phyloP scores from a whole-genome alignment of 2,797 vertebrate species.

The Pipistrellus kuhlii region DNA sequence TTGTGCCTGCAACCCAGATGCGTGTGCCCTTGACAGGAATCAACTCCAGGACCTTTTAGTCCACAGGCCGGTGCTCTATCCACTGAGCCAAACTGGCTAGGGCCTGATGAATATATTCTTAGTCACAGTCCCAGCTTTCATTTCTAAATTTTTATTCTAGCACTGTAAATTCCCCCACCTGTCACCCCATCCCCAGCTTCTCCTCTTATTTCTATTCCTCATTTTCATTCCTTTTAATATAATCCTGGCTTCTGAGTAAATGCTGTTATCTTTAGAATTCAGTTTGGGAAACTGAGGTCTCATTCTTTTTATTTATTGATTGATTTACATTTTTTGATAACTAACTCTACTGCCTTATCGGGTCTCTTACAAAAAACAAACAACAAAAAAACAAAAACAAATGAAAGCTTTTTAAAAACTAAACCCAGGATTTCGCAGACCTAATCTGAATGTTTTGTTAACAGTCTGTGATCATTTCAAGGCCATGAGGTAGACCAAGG shows the following conservation, averaged over 20 bases:
- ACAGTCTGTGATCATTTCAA: slow-evolving; percentile 31
- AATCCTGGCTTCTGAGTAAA: slow-evolving; percentile 43
- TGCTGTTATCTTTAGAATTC: slow-evolving; percentile 15
- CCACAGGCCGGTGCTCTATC: too few relatives aligned
- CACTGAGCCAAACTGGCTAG: too few relatives aligned
- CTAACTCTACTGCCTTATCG: neutral
- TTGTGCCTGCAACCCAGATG: too few relatives aligned
- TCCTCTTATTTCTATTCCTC: neutral
- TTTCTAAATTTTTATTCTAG: slow-evolving; percentile 16
- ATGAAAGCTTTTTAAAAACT: slow-evolving; percentile 29
- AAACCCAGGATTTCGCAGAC: neutral
- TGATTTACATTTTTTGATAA: slow-evolving; percentile 13
- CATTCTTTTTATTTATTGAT: neutral
- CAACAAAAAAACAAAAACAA: neutral
- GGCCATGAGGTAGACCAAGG: neutral
- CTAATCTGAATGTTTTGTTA: neutral
- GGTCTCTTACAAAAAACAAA: neutral
- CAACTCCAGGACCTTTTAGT: too few relatives aligned
- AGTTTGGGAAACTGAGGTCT: neutral
- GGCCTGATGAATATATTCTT: neutral
- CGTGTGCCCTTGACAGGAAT: too few relatives aligned
- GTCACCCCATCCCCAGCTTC: neutral
- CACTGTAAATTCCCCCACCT: neutral
- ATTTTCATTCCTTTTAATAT: slow-evolving; percentile 3
- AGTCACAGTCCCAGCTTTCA: neutral